phyloP scores from a whole-genome alignment of 2,888 invertebrate genomes.

The Callinectes sapidus region DNA sequence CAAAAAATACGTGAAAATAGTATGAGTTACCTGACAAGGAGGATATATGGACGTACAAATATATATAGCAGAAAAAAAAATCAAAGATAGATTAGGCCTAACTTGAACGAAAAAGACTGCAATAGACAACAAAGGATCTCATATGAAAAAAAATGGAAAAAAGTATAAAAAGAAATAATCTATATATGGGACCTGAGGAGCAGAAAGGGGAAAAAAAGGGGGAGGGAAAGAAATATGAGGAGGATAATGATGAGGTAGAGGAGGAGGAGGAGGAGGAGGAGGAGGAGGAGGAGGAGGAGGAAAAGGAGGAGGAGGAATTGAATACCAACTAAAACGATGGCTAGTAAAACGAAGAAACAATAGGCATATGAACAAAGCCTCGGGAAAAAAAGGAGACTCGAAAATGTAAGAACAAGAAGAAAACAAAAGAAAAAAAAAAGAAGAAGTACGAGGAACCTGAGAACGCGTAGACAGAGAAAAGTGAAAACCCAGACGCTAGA shows the following conservation, averaged over 20 bases:
- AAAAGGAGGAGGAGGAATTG: not conserved
- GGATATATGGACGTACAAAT: not conserved
- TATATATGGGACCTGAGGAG: not conserved
- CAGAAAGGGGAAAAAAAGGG: not conserved
- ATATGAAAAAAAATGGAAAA: not conserved
- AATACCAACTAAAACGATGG: not conserved
- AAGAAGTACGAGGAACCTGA: not conserved
- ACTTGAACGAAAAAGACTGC: not conserved
- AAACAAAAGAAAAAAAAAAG: not conserved
- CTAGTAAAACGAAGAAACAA: not conserved
- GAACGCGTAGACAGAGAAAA: not conserved
- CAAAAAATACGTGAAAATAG: not conserved
- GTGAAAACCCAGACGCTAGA: not conserved
- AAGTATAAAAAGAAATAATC: not conserved
- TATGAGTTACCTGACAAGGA: not conserved
- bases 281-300: conserved; percentile 8
- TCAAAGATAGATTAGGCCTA: not conserved
- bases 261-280: not conserved
- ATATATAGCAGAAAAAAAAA: not conserved
- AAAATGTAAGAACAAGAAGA: not conserved
- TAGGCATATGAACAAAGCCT: not conserved
- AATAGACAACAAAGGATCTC: not conserved
- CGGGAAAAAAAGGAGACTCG: not conserved
- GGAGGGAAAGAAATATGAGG: not conserved
- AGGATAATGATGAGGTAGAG: not conserved